Percentiles rank a stretch among this genome's conserved stretches.
Evolutionary conservation across 2,888 invertebrate genomes (phyloP).

Genomic region (Heteropelma amictum): DNA sequence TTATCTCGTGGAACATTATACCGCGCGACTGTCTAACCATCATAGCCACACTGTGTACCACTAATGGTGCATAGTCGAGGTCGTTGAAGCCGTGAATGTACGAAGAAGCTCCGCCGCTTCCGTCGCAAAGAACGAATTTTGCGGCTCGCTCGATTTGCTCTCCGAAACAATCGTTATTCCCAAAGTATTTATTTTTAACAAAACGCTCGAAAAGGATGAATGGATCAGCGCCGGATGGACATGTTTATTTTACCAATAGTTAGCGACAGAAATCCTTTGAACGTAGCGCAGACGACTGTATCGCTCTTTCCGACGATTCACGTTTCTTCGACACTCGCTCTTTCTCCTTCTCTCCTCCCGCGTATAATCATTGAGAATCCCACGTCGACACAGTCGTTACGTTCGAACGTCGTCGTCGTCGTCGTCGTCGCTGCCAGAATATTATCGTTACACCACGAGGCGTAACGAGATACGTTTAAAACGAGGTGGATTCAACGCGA

Average conservation of each 20-base stretch:
- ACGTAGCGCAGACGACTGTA: too few species aligned
- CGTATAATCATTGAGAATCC: slow-evolving; percentile 32
- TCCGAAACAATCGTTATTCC: too few species aligned
- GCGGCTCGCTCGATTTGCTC: too few species aligned
- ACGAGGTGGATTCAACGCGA: slow-evolving; percentile 26
- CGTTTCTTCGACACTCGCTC: slow-evolving; percentile 19
- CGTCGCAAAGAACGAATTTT: slow-evolving; percentile 50
- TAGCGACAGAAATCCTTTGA: too few species aligned
- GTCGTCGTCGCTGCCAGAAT: slow-evolving; percentile 32
- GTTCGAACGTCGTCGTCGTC: slow-evolving; percentile 43
- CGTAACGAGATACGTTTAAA: slow-evolving; percentile 50
- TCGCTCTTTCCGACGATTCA: too few species aligned
- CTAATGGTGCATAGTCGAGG: slow-evolving; percentile 37
- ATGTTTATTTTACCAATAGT: too few species aligned
- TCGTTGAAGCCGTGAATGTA: slow-evolving; percentile 27
- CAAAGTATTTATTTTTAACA: too few species aligned
- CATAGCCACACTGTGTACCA: slow-evolving; percentile 30
- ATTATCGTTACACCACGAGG: slow-evolving; percentile 50
- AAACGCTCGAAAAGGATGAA: too few species aligned
- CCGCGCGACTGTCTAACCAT: slow-evolving; percentile 30
- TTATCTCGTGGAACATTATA: slow-evolving; percentile 21
- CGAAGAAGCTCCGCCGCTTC: slow-evolving; percentile 37
- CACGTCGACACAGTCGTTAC: slow-evolving; percentile 44
- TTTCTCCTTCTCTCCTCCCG: slow-evolving; percentile 6
- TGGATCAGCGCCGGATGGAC: too few species aligned